Evolutionary conservation across 2,797 vertebrate species (phyloP).

Genomic region (Siniperca scherzeri): DNA sequence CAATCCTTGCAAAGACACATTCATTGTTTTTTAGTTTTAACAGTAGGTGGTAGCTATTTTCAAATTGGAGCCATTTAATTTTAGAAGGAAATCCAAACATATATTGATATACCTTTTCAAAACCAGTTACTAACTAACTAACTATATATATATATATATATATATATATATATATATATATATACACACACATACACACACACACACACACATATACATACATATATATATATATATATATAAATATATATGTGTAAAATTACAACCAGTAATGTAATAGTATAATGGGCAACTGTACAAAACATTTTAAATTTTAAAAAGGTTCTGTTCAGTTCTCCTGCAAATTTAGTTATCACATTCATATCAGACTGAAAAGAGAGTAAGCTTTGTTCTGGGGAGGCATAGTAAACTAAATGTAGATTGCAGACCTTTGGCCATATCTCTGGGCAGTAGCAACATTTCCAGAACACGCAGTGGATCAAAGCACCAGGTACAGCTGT

Average conservation of each 20-base stretch:
- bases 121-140: not conserved
- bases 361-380: not conserved
- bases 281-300: not conserved
- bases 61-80: not conserved
- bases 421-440: not conserved
- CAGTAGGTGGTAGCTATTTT: not conserved
- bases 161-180: too few relatives aligned
- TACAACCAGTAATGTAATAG: not conserved
- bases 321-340: not conserved
- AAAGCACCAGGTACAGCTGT: conserved; percentile 36
- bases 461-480: conserved; percentile 57
- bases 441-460: conserved; percentile 18
- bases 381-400: not conserved
- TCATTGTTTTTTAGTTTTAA: not conserved
- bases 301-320: not conserved
- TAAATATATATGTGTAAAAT: not conserved
- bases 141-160: too few relatives aligned
- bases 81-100: not conserved
- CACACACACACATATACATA: too few relatives aligned
- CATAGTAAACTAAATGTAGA: conserved; percentile 3
- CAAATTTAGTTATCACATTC: not conserved
- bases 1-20: not conserved
- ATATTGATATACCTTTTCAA: not conserved
- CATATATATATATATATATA: too few relatives aligned
- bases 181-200: too few relatives aligned